phyloP scores from a whole-genome alignment of 1,140 invertebrate species.

The Paralvinella palmiformis region DNA sequence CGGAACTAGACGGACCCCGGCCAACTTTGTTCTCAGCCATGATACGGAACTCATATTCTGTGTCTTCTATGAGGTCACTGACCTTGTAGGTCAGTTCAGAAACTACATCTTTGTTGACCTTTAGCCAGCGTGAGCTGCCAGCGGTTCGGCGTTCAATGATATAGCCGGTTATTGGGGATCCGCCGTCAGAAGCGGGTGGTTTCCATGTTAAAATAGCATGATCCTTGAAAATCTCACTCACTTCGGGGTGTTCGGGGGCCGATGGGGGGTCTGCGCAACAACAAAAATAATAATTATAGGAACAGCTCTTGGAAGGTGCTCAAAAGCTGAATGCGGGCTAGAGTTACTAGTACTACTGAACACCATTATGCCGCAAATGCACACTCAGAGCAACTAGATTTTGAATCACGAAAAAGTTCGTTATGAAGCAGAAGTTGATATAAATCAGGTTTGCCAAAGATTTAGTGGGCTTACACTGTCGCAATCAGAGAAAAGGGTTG shows the following conservation, averaged over 20 bases:
- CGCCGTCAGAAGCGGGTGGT: constrained; percentile 83
- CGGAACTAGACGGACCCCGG: constrained; percentile 86
- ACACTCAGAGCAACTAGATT: no score
- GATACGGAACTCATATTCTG: constrained; percentile 92
- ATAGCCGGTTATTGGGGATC: constrained; percentile 81
- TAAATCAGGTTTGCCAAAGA: no score
- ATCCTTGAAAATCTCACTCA: constrained; percentile 86
- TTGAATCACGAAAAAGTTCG: no score
- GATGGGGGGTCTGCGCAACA: constrained; percentile 15
- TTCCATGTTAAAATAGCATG: constrained; percentile 80
- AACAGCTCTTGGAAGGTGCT: no score
- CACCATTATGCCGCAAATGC: no score
- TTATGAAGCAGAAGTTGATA: no score
- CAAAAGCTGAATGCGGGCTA: no score
- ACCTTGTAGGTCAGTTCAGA: constrained; percentile 62
- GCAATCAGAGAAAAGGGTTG: no score
- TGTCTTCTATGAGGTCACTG: constrained; percentile 82
- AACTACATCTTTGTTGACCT: constrained; percentile 63
- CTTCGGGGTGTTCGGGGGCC: constrained; percentile 33
- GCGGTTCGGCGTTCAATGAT: constrained; percentile 82
- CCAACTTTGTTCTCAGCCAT: constrained; percentile 92
- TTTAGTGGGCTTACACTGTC: no score
- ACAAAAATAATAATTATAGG: no score
- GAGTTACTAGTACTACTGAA: no score
- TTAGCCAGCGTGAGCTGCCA: constrained; percentile 65